Evolutionary conservation across 2,888 invertebrate genomes (phyloP).

Genomic region (Plutella xylostella): DNA sequence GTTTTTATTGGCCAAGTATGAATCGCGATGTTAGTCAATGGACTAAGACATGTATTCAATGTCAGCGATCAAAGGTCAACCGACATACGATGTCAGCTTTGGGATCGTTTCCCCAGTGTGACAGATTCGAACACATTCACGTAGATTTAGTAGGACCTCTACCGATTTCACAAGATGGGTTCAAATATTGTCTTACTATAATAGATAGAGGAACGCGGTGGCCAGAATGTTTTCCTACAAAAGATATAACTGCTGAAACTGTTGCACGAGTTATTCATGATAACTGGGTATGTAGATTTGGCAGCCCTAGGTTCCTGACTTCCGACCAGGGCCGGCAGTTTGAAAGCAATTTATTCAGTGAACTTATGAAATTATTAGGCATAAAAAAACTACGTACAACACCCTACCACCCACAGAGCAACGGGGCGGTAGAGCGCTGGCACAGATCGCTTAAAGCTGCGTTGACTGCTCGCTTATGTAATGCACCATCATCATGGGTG

Average conservation of each 20-base stretch:
- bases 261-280: constrained; percentile 15
- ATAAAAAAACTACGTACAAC: constrained; percentile 13
- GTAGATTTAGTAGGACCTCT: constrained; percentile 9
- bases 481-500: constrained; percentile 18
- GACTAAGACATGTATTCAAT: constrained; percentile 4
- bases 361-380: constrained; percentile 19
- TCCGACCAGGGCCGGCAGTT: constrained; percentile 32
- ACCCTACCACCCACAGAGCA: constrained; percentile 18
- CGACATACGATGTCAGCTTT: constrained; percentile 6
- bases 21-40: constrained; percentile 4
- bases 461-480: constrained; percentile 4
- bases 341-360: constrained; percentile 25
- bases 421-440: constrained; percentile 18
- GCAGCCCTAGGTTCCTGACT: constrained; percentile 19
- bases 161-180: constrained; percentile 13
- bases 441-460: constrained; percentile 16
- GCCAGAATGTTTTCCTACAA: constrained; percentile 19
- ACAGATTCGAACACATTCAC: constrained; percentile 8
- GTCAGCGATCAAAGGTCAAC: constrained; percentile 7
- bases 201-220: constrained; percentile 20
- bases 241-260: constrained; percentile 19
- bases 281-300: constrained; percentile 9
- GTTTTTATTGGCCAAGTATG: constrained; percentile 9
- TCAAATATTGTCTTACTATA: constrained; percentile 19
- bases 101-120: not conserved